These are phyloP conservation scores for Haemorhous mexicanus DNA, from an alignment of 2,113 vertebrate genomes.

Conservation along the genomic window DNA sequence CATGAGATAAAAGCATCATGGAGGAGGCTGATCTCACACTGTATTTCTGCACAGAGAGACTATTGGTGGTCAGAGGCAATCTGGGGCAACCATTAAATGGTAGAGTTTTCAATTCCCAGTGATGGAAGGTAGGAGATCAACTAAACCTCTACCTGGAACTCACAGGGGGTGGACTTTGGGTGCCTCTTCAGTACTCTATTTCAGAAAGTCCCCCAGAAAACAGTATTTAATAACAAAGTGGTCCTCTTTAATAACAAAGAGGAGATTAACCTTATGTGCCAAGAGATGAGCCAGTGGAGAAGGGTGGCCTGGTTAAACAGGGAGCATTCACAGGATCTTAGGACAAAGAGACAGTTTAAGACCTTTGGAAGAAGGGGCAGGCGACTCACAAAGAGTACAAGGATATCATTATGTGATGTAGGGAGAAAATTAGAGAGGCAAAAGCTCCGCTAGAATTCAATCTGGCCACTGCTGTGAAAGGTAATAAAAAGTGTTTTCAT, in stretches of 20 bases:
- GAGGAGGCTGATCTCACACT: background rate
- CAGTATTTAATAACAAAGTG: background rate
- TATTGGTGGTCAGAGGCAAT: accelerated
- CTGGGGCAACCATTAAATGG: background rate
- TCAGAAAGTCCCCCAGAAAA: background rate
- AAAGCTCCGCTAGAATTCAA: background rate
- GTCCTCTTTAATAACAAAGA: background rate
- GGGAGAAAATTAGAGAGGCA: background rate
- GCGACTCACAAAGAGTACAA: background rate
- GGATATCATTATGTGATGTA: background rate
- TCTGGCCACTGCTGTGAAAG: background rate
- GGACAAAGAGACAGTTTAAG: background rate
- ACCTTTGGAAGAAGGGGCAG: background rate
- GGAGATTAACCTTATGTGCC: background rate
- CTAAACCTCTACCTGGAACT: background rate
- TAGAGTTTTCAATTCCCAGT: background rate
- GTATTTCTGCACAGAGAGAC: background rate
- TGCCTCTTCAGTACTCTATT: background rate
- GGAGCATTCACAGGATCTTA: background rate
- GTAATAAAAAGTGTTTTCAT: background rate
- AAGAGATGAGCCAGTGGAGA: background rate
- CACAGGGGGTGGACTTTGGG: background rate
- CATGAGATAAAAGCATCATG: background rate
- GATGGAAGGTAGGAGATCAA: background rate
- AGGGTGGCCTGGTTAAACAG: background rate